Percentiles rank a stretch among this genome's conserved stretches.
phyloP scores from a whole-genome alignment of 2,113 vertebrate genomes.

The Microtus ochrogaster region DNA sequence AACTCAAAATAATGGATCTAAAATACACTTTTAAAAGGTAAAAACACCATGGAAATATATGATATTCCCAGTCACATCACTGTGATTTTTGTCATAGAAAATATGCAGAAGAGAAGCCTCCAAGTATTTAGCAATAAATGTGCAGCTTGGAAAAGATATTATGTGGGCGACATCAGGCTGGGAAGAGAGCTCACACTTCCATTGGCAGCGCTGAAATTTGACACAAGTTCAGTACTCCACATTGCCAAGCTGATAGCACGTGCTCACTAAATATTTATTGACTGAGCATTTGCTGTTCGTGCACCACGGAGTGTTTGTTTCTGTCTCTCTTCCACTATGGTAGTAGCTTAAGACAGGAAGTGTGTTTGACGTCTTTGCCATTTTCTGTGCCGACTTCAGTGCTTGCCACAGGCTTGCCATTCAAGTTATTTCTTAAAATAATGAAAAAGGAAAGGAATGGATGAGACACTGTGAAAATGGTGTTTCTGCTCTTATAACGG shows the following conservation, averaged over 20 bases:
- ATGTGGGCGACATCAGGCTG: conserved; percentile 22
- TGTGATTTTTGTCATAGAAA: conserved; percentile 66
- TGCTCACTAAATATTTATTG: conserved; percentile 69
- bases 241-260: conserved; percentile 36
- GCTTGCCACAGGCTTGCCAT: not conserved
- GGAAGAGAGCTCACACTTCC: conserved; percentile 54
- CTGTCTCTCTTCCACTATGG: not conserved
- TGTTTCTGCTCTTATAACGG: not conserved
- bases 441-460: not conserved
- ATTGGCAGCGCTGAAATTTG: conserved; percentile 61
- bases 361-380: not conserved
- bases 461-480: not conserved
- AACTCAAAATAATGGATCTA: conserved; percentile 45
- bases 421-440: not conserved
- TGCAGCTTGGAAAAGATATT: conserved; percentile 63
- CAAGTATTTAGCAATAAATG: conserved; percentile 68
- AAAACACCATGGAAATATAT: conserved; percentile 55
- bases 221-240: conserved; percentile 14
- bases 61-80: conserved; percentile 59
- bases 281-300: conserved; percentile 42
- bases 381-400: not conserved
- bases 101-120: conserved; percentile 66
- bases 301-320: not conserved
- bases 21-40: conserved; percentile 33
- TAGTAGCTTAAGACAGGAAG: not conserved